Evolutionary conservation across 2,113 vertebrate species (phyloP).

Genomic region (Syngnathoides biaculeatus): DNA sequence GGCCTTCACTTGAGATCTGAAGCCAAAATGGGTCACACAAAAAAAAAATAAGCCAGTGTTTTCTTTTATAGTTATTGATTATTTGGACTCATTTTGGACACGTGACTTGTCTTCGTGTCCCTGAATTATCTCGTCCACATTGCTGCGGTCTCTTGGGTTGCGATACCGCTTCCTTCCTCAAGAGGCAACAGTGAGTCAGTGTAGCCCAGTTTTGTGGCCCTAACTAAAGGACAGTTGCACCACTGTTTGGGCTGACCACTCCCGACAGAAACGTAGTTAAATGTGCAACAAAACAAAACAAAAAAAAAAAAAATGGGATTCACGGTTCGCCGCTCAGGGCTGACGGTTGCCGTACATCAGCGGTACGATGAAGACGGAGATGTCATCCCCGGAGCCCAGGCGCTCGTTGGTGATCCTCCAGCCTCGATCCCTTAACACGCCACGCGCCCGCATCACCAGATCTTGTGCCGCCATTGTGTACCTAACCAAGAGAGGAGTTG

Average conservation of each 20-base stretch:
- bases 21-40: not conserved
- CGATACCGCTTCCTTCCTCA: not conserved
- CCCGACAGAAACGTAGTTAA: not conserved
- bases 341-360: conserved; percentile 87
- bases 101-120: not conserved
- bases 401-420: conserved; percentile 95
- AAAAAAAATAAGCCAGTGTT: not conserved
- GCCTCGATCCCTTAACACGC: conserved; percentile 90
- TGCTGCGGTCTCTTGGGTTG: not conserved
- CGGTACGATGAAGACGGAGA: conserved; percentile 95
- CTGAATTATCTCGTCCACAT: not conserved
- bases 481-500: conserved; percentile 61
- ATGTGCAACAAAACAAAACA: not conserved
- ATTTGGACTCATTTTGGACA: not conserved
- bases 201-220: not conserved
- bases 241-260: not conserved
- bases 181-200: not conserved
- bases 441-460: conserved; percentile 93
- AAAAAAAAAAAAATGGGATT: too few relatives aligned
- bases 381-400: conserved; percentile 95
- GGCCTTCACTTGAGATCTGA: too few relatives aligned
- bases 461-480: conserved; percentile 96
- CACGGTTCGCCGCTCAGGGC: conserved; percentile 54
- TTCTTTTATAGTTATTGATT: not conserved
- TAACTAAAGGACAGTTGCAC: not conserved